Base-by-base conservation (phyloP, 1,140 invertebrate genomes). In the Platyura marginata region DNA sequence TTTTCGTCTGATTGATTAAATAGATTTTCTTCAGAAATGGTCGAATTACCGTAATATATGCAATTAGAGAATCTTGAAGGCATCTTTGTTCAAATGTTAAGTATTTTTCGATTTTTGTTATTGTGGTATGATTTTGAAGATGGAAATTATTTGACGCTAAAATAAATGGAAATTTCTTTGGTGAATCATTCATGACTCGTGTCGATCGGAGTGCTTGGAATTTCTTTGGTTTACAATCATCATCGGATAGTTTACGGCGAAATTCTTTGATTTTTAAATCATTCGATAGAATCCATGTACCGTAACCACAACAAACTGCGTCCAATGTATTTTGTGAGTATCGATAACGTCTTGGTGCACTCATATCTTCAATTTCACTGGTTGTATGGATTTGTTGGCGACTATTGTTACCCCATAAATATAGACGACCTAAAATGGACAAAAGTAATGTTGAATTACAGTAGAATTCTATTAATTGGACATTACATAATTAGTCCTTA, bases 341-440 rank as follows among this genome's bases (percentile, higher is more conserved):
- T 75, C 65, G 65, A 64, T 60, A 35, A 61, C 64, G 49, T 67
- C 69, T 52, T 13, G 59, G 59, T 16, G 55, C 45, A 33, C 56
- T 61, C 0, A 58, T 13, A 43, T 61, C 56, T n/a, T 25, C 11
- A 5, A 23, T 32, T 22, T 29, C 25, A 20, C 34, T 22, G 13
- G 39, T 19, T 6, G 41, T 40, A 34, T 52, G 48, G 2, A 81
- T 70, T 63, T 85, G 80, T 45, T 72, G 68, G 46, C 65, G 69
- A 44, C 70, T 65, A 59, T 89, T 90, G 37, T 70, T 66, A 2
- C 86, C 86, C 86, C 86, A 91, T 13, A 75, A 65, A 56, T 79
- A 87, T 4, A 86, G 73, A 55, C 85, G 65, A 6, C 86, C 25
- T 29, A 13, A 8, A 29, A 29, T 6, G 25, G 13, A 13, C 6